Evolutionary conservation across 1,140 invertebrate species (phyloP).

Genomic region (Melitaea cinxia): DNA sequence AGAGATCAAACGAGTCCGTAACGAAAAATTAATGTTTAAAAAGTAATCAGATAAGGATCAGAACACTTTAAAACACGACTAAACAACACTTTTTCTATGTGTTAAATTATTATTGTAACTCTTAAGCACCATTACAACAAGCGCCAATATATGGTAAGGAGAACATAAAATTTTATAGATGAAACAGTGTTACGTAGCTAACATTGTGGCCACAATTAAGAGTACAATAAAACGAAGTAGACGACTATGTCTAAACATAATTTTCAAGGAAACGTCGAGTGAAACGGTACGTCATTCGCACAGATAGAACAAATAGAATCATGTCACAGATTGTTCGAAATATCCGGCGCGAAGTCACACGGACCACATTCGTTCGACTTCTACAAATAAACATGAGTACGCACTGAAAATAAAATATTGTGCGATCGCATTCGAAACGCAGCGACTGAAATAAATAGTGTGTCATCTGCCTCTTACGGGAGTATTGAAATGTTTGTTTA

Average conservation of each 20-base stretch:
- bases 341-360: constrained; percentile 58
- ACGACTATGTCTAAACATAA: constrained; percentile 54
- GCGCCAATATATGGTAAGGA: too few relatives aligned
- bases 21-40: background rate
- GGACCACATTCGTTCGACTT: constrained; percentile 49
- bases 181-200: constrained; percentile 43
- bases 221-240: constrained; percentile 50
- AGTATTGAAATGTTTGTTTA: background rate
- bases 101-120: too few relatives aligned
- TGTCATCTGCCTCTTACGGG: constrained; percentile 1
- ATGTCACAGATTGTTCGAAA: constrained; percentile 70
- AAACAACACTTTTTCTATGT: background rate
- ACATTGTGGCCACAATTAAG: constrained; percentile 42
- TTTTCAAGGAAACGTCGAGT: constrained; percentile 56
- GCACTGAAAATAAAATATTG: constrained; percentile 77
- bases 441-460: constrained; percentile 51
- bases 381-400: constrained; percentile 76
- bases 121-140: too few relatives aligned
- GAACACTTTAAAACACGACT: background rate
- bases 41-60: background rate
- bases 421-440: constrained; percentile 68
- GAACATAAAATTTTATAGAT: constrained; percentile 47
- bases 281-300: constrained; percentile 53
- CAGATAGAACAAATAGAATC: constrained; percentile 66
- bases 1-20: background rate